Conservation (phyloP, 1,140 invertebrate species). For the Andrena cerasifolii region DNA sequence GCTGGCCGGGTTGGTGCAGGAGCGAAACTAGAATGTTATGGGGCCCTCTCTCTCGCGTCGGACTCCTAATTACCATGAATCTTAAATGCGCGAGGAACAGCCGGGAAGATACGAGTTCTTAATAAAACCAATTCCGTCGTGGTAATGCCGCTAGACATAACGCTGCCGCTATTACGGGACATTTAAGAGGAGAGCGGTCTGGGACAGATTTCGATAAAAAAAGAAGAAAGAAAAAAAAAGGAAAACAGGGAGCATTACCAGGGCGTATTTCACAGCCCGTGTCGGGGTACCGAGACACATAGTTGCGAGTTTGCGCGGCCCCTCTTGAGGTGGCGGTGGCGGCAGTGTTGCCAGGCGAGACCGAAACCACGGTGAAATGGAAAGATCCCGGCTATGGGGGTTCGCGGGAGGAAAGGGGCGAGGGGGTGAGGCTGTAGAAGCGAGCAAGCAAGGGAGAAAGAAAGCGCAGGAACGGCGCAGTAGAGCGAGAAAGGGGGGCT, state of each 20-base stretch:
- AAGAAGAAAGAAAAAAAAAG: neutral
- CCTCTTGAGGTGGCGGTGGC: conserved; percentile 43
- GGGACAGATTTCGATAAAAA: too few relatives aligned
- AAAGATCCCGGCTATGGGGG: conserved; percentile 40
- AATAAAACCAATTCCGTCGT: neutral
- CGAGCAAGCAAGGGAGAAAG: neutral
- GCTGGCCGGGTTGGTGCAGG: conserved; percentile 15
- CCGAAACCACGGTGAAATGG: conserved; percentile 32
- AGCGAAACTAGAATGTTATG: conserved; percentile 4
- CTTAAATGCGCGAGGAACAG: too few relatives aligned
- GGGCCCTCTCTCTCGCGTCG: neutral
- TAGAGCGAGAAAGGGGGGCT: conserved; percentile 2
- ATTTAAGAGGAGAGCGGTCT: too few relatives aligned
- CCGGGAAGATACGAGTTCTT: too few relatives aligned
- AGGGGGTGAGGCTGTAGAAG: neutral
- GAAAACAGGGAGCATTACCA: too few relatives aligned
- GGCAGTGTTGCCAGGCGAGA: conserved; percentile 55
- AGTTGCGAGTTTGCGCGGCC: conserved; percentile 40
- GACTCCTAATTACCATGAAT: neutral
- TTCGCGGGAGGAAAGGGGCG: conserved; percentile 1
- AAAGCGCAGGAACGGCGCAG: neutral
- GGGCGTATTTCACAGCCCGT: neutral
- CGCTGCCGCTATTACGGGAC: neutral
- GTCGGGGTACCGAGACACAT: conserved; percentile 15
- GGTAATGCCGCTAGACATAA: neutral